A percentile compares a stretch with the other conserved stretches of the same genome.
Conservation (phyloP, 2,797 vertebrate genomes). For the Streptopelia turtur region DNA sequence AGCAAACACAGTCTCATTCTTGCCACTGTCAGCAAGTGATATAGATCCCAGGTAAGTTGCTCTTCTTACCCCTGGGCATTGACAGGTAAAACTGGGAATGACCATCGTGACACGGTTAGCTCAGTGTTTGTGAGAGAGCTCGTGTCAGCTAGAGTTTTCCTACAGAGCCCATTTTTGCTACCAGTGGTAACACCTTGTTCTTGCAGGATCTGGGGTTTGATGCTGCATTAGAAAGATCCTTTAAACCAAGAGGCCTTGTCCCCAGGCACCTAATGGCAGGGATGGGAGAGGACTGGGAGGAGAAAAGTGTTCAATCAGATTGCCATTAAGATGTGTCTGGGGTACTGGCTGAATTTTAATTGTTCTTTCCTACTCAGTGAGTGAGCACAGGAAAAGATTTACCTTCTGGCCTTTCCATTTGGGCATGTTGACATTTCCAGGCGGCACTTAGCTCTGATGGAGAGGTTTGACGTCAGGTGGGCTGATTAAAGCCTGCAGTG, state of each 20-base stretch:
- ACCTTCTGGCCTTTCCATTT: constrained; percentile 61
- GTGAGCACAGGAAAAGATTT: constrained; percentile 49
- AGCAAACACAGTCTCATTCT: background rate
- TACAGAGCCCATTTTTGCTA: background rate
- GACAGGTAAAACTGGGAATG: background rate
- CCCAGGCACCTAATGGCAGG: background rate
- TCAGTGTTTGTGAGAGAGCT: background rate
- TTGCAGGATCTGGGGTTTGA: background rate
- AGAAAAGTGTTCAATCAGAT: constrained; percentile 2
- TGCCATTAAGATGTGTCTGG: background rate
- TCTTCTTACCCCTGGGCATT: background rate
- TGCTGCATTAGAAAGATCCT: background rate
- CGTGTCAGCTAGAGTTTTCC: background rate
- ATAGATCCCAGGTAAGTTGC: background rate
- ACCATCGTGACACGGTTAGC: background rate
- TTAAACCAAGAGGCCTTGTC: background rate
- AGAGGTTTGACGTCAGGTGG: constrained; percentile 70
- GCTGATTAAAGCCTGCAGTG: constrained; percentile 9
- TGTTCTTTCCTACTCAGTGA: constrained; percentile 34
- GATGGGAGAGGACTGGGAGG: background rate
- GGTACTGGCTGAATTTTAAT: constrained; percentile 27
- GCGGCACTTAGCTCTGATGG: constrained; percentile 31
- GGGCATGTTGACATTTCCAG: constrained; percentile 69
- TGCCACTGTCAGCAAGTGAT: background rate
- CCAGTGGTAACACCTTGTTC: background rate